phyloP scores from a whole-genome alignment of 2,113 vertebrate genomes.

The Synodontis membranacea region DNA sequence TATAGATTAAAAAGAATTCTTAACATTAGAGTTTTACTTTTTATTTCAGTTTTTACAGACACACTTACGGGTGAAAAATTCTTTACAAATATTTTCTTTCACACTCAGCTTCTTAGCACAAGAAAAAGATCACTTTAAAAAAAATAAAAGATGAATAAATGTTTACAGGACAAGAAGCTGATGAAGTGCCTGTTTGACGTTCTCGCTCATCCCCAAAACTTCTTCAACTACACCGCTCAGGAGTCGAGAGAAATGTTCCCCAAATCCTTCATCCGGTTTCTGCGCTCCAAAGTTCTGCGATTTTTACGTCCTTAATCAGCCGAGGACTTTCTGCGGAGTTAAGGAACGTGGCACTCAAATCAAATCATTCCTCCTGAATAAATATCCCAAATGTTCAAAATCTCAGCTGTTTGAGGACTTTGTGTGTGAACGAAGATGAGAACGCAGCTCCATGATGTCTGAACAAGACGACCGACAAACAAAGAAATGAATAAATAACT shows the following conservation, averaged over 20 bases:
- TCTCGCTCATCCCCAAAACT: slow-evolving; percentile 96
- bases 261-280: slow-evolving; percentile 93
- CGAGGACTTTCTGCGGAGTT: background rate
- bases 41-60: background rate
- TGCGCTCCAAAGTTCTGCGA: slow-evolving; percentile 95
- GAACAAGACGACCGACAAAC: background rate
- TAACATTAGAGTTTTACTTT: background rate
- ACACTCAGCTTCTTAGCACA: background rate
- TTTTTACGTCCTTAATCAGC: slow-evolving; percentile 84
- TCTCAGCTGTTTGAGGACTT: slow-evolving; percentile 41
- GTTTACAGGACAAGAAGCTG: slow-evolving; percentile 92
- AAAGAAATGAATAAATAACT: slow-evolving; percentile 17
- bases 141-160: background rate
- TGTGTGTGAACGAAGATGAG: background rate
- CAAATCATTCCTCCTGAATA: slow-evolving; percentile 36
- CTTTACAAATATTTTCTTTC: background rate
- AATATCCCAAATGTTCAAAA: slow-evolving; percentile 42
- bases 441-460: background rate
- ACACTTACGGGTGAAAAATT: slow-evolving; percentile 15
- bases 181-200: slow-evolving; percentile 98
- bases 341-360: slow-evolving; percentile 42
- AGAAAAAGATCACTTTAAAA: background rate
- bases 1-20: background rate
- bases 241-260: slow-evolving; percentile 99
- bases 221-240: slow-evolving; percentile 98